Evolutionary conservation across 30 jellyfish, hydroid and myxozoan species (phyloP), one percentile per base, ranked within the genome.

Genomic region (Chironex yamaguchii): DNA sequence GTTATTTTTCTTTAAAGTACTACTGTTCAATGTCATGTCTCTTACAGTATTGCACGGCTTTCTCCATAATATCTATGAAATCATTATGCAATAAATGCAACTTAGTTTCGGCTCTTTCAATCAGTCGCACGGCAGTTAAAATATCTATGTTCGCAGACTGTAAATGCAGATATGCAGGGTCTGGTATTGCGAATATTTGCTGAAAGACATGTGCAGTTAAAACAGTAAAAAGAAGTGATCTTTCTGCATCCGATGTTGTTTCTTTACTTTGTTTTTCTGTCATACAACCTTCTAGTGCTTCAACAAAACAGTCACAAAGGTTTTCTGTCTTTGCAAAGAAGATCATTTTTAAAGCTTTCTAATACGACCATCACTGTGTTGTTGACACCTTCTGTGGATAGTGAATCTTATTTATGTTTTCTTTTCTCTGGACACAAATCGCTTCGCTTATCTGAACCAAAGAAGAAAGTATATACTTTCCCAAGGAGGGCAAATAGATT

Each of bases 371-470:
- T 52, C 87, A 74, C 51, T 76, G 27, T 1, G 79, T 74, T 1
- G 87, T 74, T 0, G 87, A 51, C 2, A 74, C 87, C 20, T 68
- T 74, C 52, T 74, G 52, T 1, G 52, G 87, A 1, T 54, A 54
- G 29, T 74, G 87, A 21, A 74, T 49, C 21, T 0, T 34, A 0
- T 0, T 0, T 1, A 62, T 62, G 74, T 26, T 0, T 12, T 0
- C 0, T 0, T 62, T 33, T 17, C 34, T 9, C 34, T 22, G 80
- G 62, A 58, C 9, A 2, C 1, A 67, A 4, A 31, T 71, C 85
- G 36, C 85, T 71, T 36, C 71, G 34, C 77, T 71, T 21, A 0
- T 36, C 0, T 32, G 80, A 2, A 0, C 35, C 35, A 1, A 71
- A 1, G 34, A 71, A 71, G 77, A 71, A 71, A 0, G 85, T 58